Conservation (phyloP, 2,797 vertebrate species). For the Apogon talboti region DNA sequence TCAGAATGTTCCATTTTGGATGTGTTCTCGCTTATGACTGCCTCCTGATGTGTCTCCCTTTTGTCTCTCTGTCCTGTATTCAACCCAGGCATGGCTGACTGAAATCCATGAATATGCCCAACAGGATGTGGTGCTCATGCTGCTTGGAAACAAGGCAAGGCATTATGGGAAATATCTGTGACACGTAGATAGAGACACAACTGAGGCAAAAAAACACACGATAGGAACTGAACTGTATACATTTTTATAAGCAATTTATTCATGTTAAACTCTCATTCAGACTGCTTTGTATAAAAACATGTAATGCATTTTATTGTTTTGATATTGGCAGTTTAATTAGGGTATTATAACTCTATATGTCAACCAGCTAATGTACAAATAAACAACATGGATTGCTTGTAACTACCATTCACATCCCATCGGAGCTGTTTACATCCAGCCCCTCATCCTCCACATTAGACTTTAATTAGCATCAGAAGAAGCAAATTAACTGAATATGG, state of each 20-base stretch:
- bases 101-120: constrained; percentile 95
- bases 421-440: constrained; percentile 24
- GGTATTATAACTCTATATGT: constrained; percentile 13
- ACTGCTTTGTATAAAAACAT: too few species aligned
- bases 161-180: constrained; percentile 45
- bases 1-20: constrained; percentile 4
- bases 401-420: constrained; percentile 26
- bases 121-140: constrained; percentile 92
- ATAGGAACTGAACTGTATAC: too few species aligned
- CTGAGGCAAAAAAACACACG: neutral
- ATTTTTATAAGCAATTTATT: too few species aligned
- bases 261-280: too few species aligned
- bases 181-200: neutral
- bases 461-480: constrained; percentile 47
- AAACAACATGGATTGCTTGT: too few species aligned
- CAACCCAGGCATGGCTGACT: constrained; percentile 90
- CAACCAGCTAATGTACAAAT: constrained; percentile 33
- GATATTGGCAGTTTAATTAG: too few species aligned
- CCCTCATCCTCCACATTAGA: constrained; percentile 25
- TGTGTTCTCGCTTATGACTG: constrained; percentile 8
- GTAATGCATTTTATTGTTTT: too few species aligned
- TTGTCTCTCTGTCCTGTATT: constrained; percentile 33
- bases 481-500: constrained; percentile 45
- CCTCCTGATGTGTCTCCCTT: too few species aligned
- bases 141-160: constrained; percentile 94